Conservation (phyloP, 2,888 invertebrate genomes). For the Drosophila neonasuta region DNA sequence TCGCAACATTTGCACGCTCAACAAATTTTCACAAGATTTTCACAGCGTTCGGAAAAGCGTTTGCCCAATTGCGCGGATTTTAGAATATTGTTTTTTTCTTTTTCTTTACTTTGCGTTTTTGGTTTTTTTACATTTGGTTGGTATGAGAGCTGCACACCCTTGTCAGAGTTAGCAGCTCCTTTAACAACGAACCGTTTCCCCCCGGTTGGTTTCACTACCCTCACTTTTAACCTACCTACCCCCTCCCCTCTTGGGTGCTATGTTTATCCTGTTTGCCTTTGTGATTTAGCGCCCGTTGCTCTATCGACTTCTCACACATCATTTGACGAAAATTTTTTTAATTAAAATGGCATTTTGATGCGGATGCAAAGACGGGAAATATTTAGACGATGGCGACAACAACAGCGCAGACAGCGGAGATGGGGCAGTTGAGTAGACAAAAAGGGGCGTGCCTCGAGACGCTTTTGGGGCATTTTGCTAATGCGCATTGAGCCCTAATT, state of each 20-base stretch:
- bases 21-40: conserved; percentile 77
- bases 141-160: conserved; percentile 53
- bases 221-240: neutral
- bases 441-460: conserved; percentile 61
- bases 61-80: conserved; percentile 51
- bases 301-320: conserved; percentile 77
- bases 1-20: conserved; percentile 69
- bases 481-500: conserved; percentile 73
- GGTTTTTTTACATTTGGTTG: neutral
- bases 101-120: neutral
- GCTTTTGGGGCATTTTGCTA: conserved; percentile 63
- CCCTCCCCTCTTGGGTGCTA: neutral
- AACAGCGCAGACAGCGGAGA: neutral
- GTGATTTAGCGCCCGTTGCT: conserved; percentile 68
- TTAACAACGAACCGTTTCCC: neutral
- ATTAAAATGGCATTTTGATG: conserved; percentile 73
- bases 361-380: conserved; percentile 31
- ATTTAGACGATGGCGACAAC: neutral
- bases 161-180: conserved; percentile 29
- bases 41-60: conserved; percentile 49
- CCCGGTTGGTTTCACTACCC: neutral
- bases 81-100: conserved; percentile 47
- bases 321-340: conserved; percentile 65
- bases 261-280: conserved; percentile 69
- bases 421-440: conserved; percentile 1